Conservation (phyloP, 2,888 invertebrate genomes). For the Brassicogethes aeneus region DNA sequence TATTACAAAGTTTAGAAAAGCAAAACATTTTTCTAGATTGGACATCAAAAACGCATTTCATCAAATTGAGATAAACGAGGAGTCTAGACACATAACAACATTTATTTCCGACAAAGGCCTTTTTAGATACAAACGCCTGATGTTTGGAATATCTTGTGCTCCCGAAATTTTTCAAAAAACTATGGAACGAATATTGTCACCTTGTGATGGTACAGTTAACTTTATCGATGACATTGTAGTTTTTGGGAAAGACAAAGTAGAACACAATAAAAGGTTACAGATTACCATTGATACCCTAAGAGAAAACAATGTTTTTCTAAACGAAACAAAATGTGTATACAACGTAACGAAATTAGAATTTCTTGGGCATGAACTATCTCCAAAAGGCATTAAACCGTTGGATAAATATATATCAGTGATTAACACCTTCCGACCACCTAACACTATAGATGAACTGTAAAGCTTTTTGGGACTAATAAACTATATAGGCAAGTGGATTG, state of each 20-base stretch:
- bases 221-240: neutral
- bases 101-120: conserved; percentile 23
- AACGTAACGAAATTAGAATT: neutral
- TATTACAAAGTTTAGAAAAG: conserved; percentile 21
- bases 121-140: conserved; percentile 30
- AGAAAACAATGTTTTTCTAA: conserved; percentile 3
- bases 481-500: neutral
- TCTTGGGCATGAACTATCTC: neutral
- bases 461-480: neutral
- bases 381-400: conserved; percentile 4
- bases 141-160: conserved; percentile 28
- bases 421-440: conserved; percentile 3
- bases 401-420: conserved; percentile 2
- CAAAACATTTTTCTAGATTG: conserved; percentile 15
- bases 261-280: conserved; percentile 2
- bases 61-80: conserved; percentile 21
- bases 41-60: conserved; percentile 32
- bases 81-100: conserved; percentile 26
- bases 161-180: conserved; percentile 29
- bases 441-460: neutral
- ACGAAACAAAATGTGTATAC: neutral
- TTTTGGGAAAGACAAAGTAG: neutral
- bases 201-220: conserved; percentile 25
- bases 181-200: conserved; percentile 28
- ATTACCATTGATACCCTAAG: neutral